Evolutionary conservation across 2,888 invertebrate genomes (phyloP).

Genomic region (Lymantria monacha): DNA sequence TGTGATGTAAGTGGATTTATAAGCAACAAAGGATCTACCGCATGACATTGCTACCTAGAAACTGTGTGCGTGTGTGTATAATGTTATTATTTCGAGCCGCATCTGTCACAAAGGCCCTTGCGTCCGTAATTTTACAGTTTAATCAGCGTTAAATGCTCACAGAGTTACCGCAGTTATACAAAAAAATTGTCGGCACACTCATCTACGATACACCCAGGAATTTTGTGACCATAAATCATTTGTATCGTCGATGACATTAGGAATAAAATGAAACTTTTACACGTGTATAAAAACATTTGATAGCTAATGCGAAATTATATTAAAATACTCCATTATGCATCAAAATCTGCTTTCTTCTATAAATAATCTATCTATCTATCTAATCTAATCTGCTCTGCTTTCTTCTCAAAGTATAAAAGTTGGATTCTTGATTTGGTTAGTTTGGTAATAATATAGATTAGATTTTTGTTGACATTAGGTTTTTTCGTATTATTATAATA

Average conservation of each 20-base stretch:
- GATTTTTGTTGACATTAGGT: too few relatives aligned
- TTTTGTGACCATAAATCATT: constrained; percentile 70
- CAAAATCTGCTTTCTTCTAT: neutral
- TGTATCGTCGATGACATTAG: constrained; percentile 57
- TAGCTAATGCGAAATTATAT: neutral
- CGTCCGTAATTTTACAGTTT: constrained; percentile 80
- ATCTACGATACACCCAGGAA: constrained; percentile 53
- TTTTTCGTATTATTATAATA: too few relatives aligned
- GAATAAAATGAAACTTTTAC: constrained; percentile 39
- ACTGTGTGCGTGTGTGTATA: constrained; percentile 65
- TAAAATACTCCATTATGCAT: too few relatives aligned
- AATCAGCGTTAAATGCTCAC: constrained; percentile 81
- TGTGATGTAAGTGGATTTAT: constrained; percentile 76
- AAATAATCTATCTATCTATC: too few relatives aligned
- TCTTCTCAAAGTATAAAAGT: too few relatives aligned
- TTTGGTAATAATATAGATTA: too few relatives aligned
- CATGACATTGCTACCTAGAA: constrained; percentile 65
- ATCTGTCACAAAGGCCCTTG: constrained; percentile 79
- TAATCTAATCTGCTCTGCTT: too few relatives aligned
- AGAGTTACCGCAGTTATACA: constrained; percentile 64
- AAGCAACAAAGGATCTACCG: constrained; percentile 62
- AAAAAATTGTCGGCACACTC: constrained; percentile 52
- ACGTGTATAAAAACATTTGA: constrained; percentile 1
- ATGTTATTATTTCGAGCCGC: constrained; percentile 78
- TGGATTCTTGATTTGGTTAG: too few relatives aligned